Base-by-base conservation (phyloP, 1,140 invertebrate species). In the Druon quercuslanigerum region DNA sequence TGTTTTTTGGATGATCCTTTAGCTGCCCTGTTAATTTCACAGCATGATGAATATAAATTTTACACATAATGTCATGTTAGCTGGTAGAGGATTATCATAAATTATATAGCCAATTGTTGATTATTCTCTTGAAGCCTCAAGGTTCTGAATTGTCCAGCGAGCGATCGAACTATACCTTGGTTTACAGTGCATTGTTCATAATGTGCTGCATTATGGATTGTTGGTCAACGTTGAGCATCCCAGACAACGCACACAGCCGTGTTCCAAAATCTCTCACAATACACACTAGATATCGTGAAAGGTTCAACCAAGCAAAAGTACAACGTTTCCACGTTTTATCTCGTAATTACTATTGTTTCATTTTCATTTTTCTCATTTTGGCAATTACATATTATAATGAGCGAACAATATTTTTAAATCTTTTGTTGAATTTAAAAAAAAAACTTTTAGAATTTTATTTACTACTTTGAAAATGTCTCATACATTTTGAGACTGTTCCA, bases 91-190 rank as follows among this genome's bases (percentile, higher is more conserved):
- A n/a, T 66, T 40, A 66, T 12, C 60, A 66, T 66, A 66, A 66
- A 66, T 66, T 66, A 66, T 66, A 16, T 66, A n/a, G 60, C 60
- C 60, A 66, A 66, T 66, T 66, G 60, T 66, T 66, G 60, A 66
- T 66, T 66, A 66, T 66, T 66, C 60, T 66, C 60, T 33, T 66
- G 60, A 16, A 66, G 25, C 60, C 40, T 33, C 33, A 16, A 25
- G 25, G 16, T 33, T 20, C 20, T 66, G 60, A 66, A 66, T 66
- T 66, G 60, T 66, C 40, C 60, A 66, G n/a, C 60, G 60, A 66
- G 14, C 60, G 60, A 46, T 66, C 60, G 60, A 66, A 16, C 25
- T 40, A n/a, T 33, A 66, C 20, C 60, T 33, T 40, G 60, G 60
- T 66, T 66, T 33, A 66, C 60, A 66, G 25, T 40, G 33, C 60